Conservation (phyloP, 2,888 invertebrate genomes). For the Ceraclea dissimilis region DNA sequence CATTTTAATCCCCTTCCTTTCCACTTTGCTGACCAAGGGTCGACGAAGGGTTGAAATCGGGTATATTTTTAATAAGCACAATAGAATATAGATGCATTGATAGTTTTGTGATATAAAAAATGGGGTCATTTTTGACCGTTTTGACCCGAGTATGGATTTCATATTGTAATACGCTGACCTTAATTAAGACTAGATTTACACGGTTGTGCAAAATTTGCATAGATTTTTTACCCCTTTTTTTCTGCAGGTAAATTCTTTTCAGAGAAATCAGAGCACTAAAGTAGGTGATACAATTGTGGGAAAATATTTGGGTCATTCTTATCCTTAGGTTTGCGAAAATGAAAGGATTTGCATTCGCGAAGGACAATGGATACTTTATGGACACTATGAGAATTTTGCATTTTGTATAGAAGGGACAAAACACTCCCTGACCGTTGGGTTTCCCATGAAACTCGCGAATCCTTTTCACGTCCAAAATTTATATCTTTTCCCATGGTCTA, state of each 20-base stretch:
- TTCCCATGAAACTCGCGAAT: constrained; percentile 10
- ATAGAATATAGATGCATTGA: constrained; percentile 17
- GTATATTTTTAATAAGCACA: constrained; percentile 7
- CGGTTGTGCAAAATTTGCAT: constrained; percentile 10
- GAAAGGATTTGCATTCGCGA: constrained; percentile 6
- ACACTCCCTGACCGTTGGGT: neutral
- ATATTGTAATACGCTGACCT: constrained; percentile 17
- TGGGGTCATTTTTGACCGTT: constrained; percentile 20
- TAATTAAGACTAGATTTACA: constrained; percentile 19
- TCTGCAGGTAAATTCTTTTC: constrained; percentile 8
- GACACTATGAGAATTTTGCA: constrained; percentile 19
- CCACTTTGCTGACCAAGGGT: constrained; percentile 22
- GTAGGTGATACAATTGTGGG: constrained; percentile 16
- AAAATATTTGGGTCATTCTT: constrained; percentile 10
- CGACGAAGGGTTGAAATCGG: constrained; percentile 12
- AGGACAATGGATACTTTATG: constrained; percentile 19
- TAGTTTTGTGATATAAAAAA: constrained; percentile 12
- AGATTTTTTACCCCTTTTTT: constrained; percentile 7
- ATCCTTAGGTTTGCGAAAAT: constrained; percentile 8
- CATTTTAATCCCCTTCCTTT: constrained; percentile 6
- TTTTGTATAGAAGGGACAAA: constrained; percentile 5
- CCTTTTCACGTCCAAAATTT: constrained; percentile 7
- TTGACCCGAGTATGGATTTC: constrained; percentile 15
- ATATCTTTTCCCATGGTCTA: constrained; percentile 7
- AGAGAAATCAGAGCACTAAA: constrained; percentile 11